Conservation (phyloP, 1,140 invertebrate genomes). For the Trichoplusia ni region DNA sequence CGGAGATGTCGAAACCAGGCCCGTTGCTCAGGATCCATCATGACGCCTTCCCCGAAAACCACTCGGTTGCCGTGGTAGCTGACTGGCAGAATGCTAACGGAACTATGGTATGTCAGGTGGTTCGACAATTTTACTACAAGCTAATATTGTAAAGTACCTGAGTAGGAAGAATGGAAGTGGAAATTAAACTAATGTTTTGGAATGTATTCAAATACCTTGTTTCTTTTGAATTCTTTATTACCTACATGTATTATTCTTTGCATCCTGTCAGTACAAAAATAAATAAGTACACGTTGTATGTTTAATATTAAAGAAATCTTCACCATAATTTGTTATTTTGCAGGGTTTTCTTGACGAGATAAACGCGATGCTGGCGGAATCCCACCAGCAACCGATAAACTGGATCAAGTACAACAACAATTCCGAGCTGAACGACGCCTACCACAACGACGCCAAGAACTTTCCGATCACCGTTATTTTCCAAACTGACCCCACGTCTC, state of each 20-base stretch:
- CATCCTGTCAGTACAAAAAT: too few relatives aligned
- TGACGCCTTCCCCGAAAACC: constrained; percentile 83
- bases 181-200: too few relatives aligned
- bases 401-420: constrained; percentile 85
- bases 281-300: too few relatives aligned
- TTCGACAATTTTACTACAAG: background rate
- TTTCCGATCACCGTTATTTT: constrained; percentile 88
- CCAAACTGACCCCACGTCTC: constrained; percentile 70
- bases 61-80: constrained; percentile 85
- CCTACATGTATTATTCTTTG: too few relatives aligned
- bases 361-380: constrained; percentile 80
- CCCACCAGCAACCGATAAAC: constrained; percentile 82
- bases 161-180: too few relatives aligned
- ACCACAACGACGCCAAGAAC: constrained; percentile 84
- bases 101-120: constrained; percentile 81
- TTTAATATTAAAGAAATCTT: too few relatives aligned
- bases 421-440: constrained; percentile 86
- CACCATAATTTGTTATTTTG: constrained; percentile 36
- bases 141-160: too few relatives aligned
- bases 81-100: constrained; percentile 84
- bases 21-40: constrained; percentile 83
- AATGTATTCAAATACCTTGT: too few relatives aligned
- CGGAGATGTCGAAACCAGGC: constrained; percentile 83
- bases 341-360: constrained; percentile 85
- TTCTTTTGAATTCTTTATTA: too few relatives aligned